Conservation (phyloP, 2,888 invertebrate species). For the Eupithecia subumbrata region DNA sequence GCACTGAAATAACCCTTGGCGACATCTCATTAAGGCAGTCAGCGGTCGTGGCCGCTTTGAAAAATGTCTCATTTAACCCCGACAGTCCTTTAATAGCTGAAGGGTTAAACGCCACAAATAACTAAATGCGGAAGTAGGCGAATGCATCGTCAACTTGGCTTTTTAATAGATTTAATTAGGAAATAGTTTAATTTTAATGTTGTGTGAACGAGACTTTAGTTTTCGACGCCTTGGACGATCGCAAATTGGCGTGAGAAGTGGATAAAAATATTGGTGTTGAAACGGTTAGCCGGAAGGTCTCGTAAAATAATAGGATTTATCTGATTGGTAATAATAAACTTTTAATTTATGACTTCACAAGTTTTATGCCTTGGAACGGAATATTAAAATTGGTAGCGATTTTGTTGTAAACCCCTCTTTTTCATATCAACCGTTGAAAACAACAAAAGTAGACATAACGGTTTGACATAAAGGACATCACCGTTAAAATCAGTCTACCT, state of each 20-base stretch:
- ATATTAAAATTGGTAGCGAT: neutral
- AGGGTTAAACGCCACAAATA: conserved; percentile 82
- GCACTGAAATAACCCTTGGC: conserved; percentile 77
- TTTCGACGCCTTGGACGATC: conserved; percentile 62
- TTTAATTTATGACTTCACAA: conserved; percentile 31
- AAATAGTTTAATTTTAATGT: conserved; percentile 81
- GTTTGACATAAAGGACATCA: conserved; percentile 23
- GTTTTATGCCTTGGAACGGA: conserved; percentile 32
- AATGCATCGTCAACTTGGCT: conserved; percentile 62
- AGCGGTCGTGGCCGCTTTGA: conserved; percentile 73
- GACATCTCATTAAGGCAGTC: conserved; percentile 82
- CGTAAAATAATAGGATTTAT: conserved; percentile 33
- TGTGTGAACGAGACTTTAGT: conserved; percentile 57
- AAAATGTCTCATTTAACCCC: conserved; percentile 83
- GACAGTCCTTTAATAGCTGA: conserved; percentile 78
- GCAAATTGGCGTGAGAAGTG: conserved; percentile 77
- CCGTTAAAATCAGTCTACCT: conserved; percentile 5
- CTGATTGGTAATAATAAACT: conserved; percentile 22
- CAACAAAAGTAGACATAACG: conserved; percentile 37
- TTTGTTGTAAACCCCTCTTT: neutral
- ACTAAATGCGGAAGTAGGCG: conserved; percentile 78
- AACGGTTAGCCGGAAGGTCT: conserved; percentile 49
- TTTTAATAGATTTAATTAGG: conserved; percentile 84
- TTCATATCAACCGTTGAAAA: conserved; percentile 28
- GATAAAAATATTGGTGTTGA: conserved; percentile 54